Evolutionary conservation across 1,140 invertebrate genomes (phyloP), one percentile per base, ranked within the genome.

Genomic region (Drosophila auraria): DNA sequence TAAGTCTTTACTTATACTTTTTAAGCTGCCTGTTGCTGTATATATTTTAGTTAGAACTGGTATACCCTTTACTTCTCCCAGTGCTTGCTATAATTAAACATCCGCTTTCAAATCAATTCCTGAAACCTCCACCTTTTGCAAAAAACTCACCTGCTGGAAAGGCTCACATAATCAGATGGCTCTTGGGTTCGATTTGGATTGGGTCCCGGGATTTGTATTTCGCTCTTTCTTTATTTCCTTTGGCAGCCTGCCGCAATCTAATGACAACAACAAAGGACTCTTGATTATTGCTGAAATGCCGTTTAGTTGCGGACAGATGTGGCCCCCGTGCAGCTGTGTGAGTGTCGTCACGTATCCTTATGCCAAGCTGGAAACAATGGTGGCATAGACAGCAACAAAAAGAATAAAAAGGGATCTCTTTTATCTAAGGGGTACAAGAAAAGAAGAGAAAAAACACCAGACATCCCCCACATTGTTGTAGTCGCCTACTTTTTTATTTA

Each of bases 231-330:
- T 15, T 25, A 56, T 44, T 30, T n/a, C 49, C 12, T 14, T 66
- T 71, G 68, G 70, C 71, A 80, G 40, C 12, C 62, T 68, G 57
- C 63, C 61, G 53, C 66, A 42, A 56, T 64, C 62, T 69, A 78
- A 82, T 82, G 71, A 73, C 71, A 74, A 73, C 71, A 74, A 74
- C 69, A 74, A 74, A 53, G 47, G 56, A 17, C n/a, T 3, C 25
- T 51, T 82, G 74, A 82, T 78, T 82, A 70, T 78, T 74, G 74
- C 63, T 68, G 80, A 68, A 82, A 77, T 65, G 62, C 59, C 74
- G 61, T 68, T 78, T 72, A 73, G 79, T 42, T 65, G 59, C 68
- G 73, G 64, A 47, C 79, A 74, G 53, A 66, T 76, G 71, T 73
- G 72, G 56, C 56, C 36, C 36, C 36, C 36, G 25, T 69, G 49